Evolutionary conservation across 2,888 invertebrate genomes (phyloP).

Genomic region (Parnassius apollo): DNA sequence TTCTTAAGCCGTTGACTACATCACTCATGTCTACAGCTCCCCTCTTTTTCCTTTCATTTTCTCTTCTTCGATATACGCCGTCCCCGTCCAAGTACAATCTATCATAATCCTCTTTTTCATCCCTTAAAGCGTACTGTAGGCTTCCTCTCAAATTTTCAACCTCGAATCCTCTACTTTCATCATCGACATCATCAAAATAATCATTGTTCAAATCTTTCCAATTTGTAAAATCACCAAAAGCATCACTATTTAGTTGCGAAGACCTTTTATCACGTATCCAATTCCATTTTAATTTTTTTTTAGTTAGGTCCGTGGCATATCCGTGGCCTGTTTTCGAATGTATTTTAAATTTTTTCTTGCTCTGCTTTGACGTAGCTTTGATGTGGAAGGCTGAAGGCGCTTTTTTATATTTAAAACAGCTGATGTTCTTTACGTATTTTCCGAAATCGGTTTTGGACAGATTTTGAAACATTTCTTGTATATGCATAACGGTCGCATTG

Average conservation of each 20-base stretch:
- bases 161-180: background rate
- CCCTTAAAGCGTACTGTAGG: conserved; percentile 1
- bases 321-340: background rate
- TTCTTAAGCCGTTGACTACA: conserved; percentile 37
- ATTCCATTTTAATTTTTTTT: conserved; percentile 36
- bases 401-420: conserved; percentile 42
- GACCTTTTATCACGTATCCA: conserved; percentile 50
- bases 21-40: conserved; percentile 29
- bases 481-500: conserved; percentile 41
- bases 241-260: conserved; percentile 7
- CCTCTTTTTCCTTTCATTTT: conserved; percentile 38
- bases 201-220: conserved; percentile 11
- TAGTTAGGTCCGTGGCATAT: background rate
- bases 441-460: conserved; percentile 39
- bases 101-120: conserved; percentile 36
- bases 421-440: conserved; percentile 39
- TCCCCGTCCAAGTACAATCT: conserved; percentile 40
- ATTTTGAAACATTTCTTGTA: conserved; percentile 32
- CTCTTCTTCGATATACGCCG: conserved; percentile 46
- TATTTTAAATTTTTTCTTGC: background rate
- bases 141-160: background rate
- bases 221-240: conserved; percentile 1
- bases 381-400: conserved; percentile 35
- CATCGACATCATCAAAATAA: conserved; percentile 10
- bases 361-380: conserved; percentile 13